Percentiles rank a stretch among this genome's conserved stretches.
Evolutionary conservation across 2,113 vertebrate species (phyloP).

Genomic region (Megalops atlanticus): DNA sequence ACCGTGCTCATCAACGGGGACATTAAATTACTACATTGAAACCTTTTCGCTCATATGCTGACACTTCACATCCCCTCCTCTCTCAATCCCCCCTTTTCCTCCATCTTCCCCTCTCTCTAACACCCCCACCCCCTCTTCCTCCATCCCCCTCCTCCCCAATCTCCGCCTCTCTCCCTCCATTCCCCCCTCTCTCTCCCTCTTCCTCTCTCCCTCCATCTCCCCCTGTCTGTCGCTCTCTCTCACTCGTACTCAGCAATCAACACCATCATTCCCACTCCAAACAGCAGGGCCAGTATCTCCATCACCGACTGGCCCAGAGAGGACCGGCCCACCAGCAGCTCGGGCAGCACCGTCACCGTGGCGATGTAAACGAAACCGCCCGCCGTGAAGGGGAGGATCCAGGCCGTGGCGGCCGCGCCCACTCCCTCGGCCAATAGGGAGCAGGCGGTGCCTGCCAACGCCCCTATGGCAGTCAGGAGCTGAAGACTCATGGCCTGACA

Average conservation of each 20-base stretch:
- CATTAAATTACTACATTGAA: not conserved
- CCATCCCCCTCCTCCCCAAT: not conserved
- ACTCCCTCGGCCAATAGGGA: slow-evolving; percentile 86
- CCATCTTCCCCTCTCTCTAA: not conserved
- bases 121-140: not conserved
- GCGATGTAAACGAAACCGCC: slow-evolving; percentile 92
- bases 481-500: slow-evolving; percentile 88
- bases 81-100: no score
- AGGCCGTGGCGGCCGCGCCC: slow-evolving; percentile 78
- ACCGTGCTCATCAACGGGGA: not conserved
- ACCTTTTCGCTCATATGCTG: not conserved
- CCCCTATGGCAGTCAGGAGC: slow-evolving; percentile 84
- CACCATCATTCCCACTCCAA: slow-evolving; percentile 89
- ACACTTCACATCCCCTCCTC: not conserved
- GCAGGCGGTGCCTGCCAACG: slow-evolving; percentile 82
- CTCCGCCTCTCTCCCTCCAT: not conserved
- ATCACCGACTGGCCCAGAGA: slow-evolving; percentile 79
- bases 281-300: slow-evolving; percentile 83
- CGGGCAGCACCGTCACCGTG: slow-evolving; percentile 86
- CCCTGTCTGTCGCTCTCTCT: slow-evolving; percentile 18
- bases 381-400: slow-evolving; percentile 90
- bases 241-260: slow-evolving; percentile 85
- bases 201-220: not conserved
- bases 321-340: slow-evolving; percentile 80
- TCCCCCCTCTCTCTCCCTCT: not conserved